Evolutionary conservation across 2,797 vertebrate species (phyloP).

Genomic region (Kryptopterus vitreolus): DNA sequence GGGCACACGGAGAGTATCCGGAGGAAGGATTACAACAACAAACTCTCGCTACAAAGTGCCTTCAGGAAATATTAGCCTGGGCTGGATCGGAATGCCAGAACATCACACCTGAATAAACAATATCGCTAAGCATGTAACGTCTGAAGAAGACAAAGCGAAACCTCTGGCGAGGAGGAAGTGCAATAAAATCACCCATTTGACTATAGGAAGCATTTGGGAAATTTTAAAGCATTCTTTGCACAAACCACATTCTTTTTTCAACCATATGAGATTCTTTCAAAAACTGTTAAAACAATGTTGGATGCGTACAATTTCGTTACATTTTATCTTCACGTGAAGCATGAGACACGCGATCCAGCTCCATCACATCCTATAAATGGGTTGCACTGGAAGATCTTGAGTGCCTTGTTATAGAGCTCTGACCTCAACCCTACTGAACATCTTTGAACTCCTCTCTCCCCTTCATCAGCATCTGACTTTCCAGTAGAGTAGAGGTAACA

Average conservation of each 20-base stretch:
- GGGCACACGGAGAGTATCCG: conserved; percentile 30
- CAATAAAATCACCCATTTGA: not conserved
- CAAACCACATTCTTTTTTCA: too few species aligned
- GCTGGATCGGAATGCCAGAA: conserved; percentile 23
- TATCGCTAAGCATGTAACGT: not conserved
- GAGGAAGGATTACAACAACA: conserved; percentile 51
- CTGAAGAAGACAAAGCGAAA: conserved; percentile 15
- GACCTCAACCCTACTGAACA: too few species aligned
- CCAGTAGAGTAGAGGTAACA: not conserved
- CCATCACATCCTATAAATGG: too few species aligned
- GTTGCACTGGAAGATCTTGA: too few species aligned
- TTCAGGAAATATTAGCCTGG: conserved; percentile 40
- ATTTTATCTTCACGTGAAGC: too few species aligned
- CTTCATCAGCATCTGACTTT: too few species aligned
- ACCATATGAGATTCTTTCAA: too few species aligned
- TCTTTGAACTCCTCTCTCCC: too few species aligned
- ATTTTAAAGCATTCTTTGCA: not conserved
- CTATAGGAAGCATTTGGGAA: not conserved
- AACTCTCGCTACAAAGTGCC: conserved; percentile 18
- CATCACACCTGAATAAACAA: conserved; percentile 53
- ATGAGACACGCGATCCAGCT: too few species aligned
- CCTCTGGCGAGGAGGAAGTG: not conserved
- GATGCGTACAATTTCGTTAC: too few species aligned
- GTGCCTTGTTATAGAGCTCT: too few species aligned
- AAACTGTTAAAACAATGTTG: too few species aligned